Evolutionary conservation across 2,113 vertebrate species (phyloP), one percentile per base, ranked within the genome.

Genomic region (Alethe castanea): DNA sequence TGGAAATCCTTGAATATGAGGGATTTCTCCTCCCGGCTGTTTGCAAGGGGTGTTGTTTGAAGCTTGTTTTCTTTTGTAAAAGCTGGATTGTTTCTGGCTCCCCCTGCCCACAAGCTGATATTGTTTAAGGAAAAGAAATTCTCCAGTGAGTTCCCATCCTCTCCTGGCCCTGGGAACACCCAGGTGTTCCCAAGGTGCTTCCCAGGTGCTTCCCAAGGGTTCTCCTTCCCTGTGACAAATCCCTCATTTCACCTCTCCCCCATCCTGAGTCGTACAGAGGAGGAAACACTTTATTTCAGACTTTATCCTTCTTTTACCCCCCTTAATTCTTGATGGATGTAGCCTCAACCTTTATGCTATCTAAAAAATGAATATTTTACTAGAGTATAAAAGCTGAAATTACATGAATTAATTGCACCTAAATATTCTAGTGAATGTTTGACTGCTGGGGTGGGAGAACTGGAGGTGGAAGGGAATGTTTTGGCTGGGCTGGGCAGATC

Each of bases 311-410:
- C 33, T 62, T 11, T 2, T 1, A 6, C 1, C 31, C 23, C 14
- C n/a, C 35, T 69, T 54, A 57, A 38, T 50, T 73, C 85, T 74
- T 91, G 92, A 96, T 84, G 44, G 86, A 91, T 81, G 72, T 25
- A 35, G n/a, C 29, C 33, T 89, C 81, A 91, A 84, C 69, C 60
- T 81, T 86, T 57, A 52, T 6, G 44, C 57, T 17, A 52, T 17
- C 57, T 5, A 23, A 73, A 86, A 86, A 96, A 96, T 71, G 42
- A 92, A 81, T 91, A 91, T 95, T 96, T 95, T 83, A 95, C 59
- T 31, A 11, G 8, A 47, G 56, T 69, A 71, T 95, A 91, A 96
- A 92, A 89, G 83, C 77, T 54, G 72, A 81, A 92, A 78, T 74
- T 20, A 31, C n/a, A 26, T 9, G n/a, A 86, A 88, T 91, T 95